Conservation (phyloP, 1,140 invertebrate species). For the Drosophila pallidifrons region DNA sequence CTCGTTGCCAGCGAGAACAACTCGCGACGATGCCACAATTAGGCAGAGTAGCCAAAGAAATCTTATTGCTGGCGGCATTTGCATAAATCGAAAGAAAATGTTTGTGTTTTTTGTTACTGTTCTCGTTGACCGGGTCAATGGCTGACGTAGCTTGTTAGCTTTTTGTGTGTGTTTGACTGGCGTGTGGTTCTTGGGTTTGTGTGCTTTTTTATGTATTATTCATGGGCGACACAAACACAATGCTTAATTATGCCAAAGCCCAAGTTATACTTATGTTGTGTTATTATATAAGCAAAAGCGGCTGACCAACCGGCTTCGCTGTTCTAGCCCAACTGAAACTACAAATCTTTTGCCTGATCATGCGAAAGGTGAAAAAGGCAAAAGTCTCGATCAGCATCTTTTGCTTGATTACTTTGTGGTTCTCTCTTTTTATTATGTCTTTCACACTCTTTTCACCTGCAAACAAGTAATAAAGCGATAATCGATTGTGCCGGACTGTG, state of each 20-base stretch:
- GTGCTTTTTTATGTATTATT: conserved; percentile 22
- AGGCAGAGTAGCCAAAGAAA: conserved; percentile 54
- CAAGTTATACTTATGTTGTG: background rate
- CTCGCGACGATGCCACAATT: conserved; percentile 19
- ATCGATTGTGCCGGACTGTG: too few relatives aligned
- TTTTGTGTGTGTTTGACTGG: background rate
- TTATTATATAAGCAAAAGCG: conserved; percentile 4
- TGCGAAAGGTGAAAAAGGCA: conserved; percentile 19
- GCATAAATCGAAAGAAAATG: conserved; percentile 55
- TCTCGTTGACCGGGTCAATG: conserved; percentile 54
- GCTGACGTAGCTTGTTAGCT: conserved; percentile 16
- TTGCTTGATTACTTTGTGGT: background rate
- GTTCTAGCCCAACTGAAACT: conserved; percentile 50
- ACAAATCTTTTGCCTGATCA: conserved; percentile 20
- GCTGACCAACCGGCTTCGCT: conserved; percentile 43
- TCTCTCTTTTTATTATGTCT: background rate
- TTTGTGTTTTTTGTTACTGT: background rate
- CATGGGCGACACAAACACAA: conserved; percentile 1
- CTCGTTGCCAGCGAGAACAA: conserved; percentile 27
- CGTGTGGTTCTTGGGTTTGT: background rate
- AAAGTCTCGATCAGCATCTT: background rate
- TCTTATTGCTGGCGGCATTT: conserved; percentile 45
- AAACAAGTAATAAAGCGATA: too few relatives aligned
- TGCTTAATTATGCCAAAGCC: conserved; percentile 19
- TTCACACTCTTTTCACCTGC: background rate